Evolutionary conservation across 1,140 invertebrate genomes (phyloP), one percentile per base, ranked within the genome.

Genomic region (Meteorus sp.): DNA sequence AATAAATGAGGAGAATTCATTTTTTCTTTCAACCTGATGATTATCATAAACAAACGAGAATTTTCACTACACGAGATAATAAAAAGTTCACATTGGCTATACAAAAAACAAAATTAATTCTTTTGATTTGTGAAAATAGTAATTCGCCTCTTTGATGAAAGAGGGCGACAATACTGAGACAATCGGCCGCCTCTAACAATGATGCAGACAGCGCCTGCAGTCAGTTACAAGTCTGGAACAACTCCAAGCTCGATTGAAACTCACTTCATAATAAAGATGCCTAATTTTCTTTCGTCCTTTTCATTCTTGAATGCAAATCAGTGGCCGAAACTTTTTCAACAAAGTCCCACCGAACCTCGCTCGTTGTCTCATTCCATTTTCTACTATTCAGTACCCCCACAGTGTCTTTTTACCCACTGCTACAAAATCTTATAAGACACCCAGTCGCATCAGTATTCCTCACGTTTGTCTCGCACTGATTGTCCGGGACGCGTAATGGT

Each of bases 221-320:
- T 55, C 52, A 63, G 65, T 64, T 63, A 62, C 55, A 65, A 68
- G 60, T 70, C 68, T 65, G 68, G 62, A 72, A 72, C 29, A 48
- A 48, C 25, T 48, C 45, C 45, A 48, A 31, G 45, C 45, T 48
- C 45, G 23, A 48, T 48, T 48, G 45, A 48, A 48, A 48, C 67
- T 63, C 62, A 66, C 57, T 61, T 61, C 45, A 64, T 58, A 65
- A 64, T 5, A 5, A 41, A 29, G 61, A 53, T 59, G 64, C 65
- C 61, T 61, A 56, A 61, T 64, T 67, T 70, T 70, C 62, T 59
- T 57, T 50, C 62, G 66, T 61, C 57, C 60, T 61, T 64, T 56
- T 56, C 44, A 60, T 56, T 56, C 41, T 44, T 47, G 65, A 64
- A 67, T 68, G 59, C 45, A 48, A 48, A 48, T 48, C 45, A 48